These are phyloP conservation scores for Lepidocyrtinus sp. DNA, from an alignment of 2,888 invertebrate species.

Conservation along the genomic window DNA sequence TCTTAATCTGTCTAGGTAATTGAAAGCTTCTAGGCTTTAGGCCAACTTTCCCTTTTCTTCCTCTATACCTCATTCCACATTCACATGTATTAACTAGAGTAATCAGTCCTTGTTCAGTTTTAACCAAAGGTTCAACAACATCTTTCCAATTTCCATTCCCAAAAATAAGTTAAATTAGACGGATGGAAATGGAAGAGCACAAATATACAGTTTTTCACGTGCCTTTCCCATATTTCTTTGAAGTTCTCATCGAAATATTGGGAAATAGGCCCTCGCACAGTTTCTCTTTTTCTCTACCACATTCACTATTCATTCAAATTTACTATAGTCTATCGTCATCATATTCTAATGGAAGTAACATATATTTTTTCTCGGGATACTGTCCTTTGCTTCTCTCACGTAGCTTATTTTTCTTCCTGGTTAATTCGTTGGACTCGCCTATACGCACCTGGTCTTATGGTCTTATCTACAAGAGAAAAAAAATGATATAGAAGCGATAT, in stretches of 20 bases:
- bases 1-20: not conserved
- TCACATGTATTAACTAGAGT: too few relatives aligned
- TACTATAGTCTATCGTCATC: too few relatives aligned
- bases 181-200: not conserved
- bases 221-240: conserved; percentile 4
- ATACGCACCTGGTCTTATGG: conserved; percentile 13
- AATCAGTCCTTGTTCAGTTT: too few relatives aligned
- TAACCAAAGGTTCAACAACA: not conserved
- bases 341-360: conserved; percentile 13
- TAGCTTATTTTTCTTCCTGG: conserved; percentile 5
- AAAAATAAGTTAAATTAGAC: not conserved
- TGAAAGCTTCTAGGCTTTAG: not conserved
- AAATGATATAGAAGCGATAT: not conserved
- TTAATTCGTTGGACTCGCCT: conserved; percentile 3
- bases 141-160: not conserved
- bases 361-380: not conserved
- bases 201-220: not conserved
- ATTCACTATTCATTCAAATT: not conserved
- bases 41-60: not conserved
- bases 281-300: not conserved
- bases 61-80: conserved; percentile 13
- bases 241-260: not conserved
- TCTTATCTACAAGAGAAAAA: conserved; percentile 10
- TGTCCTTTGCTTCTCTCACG: not conserved
- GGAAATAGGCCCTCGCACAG: not conserved